These are phyloP conservation scores for Marmota monax DNA, from an alignment of 2,113 vertebrate species.

Conservation along the genomic window DNA sequence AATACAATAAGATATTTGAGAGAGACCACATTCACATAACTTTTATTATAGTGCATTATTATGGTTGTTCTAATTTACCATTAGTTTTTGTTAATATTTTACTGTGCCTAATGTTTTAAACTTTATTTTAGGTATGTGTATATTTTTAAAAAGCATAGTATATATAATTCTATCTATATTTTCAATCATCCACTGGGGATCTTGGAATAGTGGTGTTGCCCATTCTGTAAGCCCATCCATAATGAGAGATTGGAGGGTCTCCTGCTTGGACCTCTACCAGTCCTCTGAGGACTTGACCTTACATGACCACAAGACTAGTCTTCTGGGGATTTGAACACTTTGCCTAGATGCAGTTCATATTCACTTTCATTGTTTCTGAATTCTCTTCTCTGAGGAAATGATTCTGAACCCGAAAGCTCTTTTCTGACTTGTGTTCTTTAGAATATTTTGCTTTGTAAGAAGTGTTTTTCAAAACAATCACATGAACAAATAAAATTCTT, in stretches of 20 bases:
- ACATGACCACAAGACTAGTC: no score
- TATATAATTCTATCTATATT: no score
- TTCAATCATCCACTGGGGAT: neutral
- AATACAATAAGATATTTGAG: neutral
- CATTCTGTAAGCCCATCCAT: neutral
- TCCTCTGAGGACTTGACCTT: neutral
- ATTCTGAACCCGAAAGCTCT: neutral
- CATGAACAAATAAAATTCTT: neutral
- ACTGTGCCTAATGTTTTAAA: neutral
- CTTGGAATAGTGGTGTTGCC: neutral
- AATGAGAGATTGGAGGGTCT: neutral
- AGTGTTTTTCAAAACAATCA: neutral
- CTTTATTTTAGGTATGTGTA: neutral
- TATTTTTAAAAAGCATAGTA: neutral
- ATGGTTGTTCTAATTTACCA: neutral
- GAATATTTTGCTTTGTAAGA: neutral
- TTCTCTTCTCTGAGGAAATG: neutral
- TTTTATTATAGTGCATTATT: neutral
- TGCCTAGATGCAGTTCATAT: no score
- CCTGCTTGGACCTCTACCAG: neutral
- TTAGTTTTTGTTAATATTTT: neutral
- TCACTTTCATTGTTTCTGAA: neutral
- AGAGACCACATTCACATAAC: neutral
- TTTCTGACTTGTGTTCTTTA: neutral
- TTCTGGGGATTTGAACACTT: neutral